Evolutionary conservation across 2,797 vertebrate genomes (phyloP).

Genomic region (Macrochelys suwanniensis): DNA sequence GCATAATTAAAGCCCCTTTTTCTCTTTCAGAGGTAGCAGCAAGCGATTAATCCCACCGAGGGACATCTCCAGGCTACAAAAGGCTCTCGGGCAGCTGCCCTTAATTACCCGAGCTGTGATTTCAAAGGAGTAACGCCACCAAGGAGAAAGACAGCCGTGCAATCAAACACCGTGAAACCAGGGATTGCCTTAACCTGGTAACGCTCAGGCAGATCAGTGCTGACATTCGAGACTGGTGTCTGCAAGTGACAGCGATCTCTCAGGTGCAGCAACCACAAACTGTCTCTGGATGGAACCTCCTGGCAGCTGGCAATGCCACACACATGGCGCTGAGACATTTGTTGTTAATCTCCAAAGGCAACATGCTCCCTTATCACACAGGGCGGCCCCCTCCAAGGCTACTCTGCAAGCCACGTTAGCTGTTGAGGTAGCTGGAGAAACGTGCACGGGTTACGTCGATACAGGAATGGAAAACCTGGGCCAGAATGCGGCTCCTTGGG

Average conservation of each 20-base stretch:
- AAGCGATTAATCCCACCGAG: slow-evolving; percentile 37
- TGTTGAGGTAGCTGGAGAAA: too few species aligned
- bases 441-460: not conserved
- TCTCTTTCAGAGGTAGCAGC: not conserved
- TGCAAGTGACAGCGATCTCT: not conserved
- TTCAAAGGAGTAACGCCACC: not conserved
- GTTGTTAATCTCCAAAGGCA: not conserved
- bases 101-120: slow-evolving; percentile 30
- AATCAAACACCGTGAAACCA: not conserved
- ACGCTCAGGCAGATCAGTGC: not conserved
- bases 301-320: not conserved
- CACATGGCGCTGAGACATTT: not conserved
- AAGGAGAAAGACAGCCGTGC: not conserved
- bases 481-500: not conserved
- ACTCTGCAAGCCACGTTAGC: not conserved
- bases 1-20: slow-evolving; percentile 24
- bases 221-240: not conserved
- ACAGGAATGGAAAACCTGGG: not conserved
- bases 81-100: not conserved
- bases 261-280: not conserved
- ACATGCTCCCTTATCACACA: not conserved
- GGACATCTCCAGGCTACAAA: not conserved
- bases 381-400: not conserved
- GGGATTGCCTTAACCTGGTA: not conserved
- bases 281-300: not conserved